Evolutionary conservation across 1,140 invertebrate species (phyloP).

Genomic region (Centruroides vittatus): DNA sequence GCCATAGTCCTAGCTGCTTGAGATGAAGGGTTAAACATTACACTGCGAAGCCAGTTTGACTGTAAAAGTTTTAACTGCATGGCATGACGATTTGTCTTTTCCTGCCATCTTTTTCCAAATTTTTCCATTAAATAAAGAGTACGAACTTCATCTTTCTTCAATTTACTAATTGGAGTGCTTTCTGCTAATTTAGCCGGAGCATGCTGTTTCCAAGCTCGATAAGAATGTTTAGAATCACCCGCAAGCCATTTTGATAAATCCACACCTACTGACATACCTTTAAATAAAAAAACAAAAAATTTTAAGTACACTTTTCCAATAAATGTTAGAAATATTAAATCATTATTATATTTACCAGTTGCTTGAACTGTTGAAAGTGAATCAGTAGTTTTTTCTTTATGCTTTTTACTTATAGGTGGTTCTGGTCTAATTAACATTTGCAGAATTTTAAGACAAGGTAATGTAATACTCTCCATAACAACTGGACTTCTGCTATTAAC

Average conservation of each 20-base stretch:
- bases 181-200: slow-evolving; percentile 3
- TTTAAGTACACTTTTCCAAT: background rate
- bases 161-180: slow-evolving; percentile 15
- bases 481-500: slow-evolving; percentile 53
- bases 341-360: slow-evolving; percentile 1
- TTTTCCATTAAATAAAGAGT: slow-evolving; percentile 56
- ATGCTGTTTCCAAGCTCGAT: slow-evolving; percentile 49
- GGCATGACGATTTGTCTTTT: slow-evolving; percentile 22
- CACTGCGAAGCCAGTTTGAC: slow-evolving; percentile 68
- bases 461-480: slow-evolving; percentile 57
- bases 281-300: slow-evolving; percentile 21
- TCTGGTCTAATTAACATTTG: slow-evolving; percentile 53
- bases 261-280: slow-evolving; percentile 48
- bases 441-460: slow-evolving; percentile 72
- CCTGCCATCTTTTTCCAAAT: slow-evolving; percentile 44
- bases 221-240: slow-evolving; percentile 54
- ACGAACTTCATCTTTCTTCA: slow-evolving; percentile 32
- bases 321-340: background rate
- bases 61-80: slow-evolving; percentile 35
- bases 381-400: slow-evolving; percentile 22
- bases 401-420: slow-evolving; percentile 20
- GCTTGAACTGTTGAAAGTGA: slow-evolving; percentile 17
- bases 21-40: slow-evolving; percentile 82
- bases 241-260: slow-evolving; percentile 59
- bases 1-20: slow-evolving; percentile 72